Base-by-base conservation (phyloP, 2,888 invertebrate genomes). In the Chaetoderma sp. region DNA sequence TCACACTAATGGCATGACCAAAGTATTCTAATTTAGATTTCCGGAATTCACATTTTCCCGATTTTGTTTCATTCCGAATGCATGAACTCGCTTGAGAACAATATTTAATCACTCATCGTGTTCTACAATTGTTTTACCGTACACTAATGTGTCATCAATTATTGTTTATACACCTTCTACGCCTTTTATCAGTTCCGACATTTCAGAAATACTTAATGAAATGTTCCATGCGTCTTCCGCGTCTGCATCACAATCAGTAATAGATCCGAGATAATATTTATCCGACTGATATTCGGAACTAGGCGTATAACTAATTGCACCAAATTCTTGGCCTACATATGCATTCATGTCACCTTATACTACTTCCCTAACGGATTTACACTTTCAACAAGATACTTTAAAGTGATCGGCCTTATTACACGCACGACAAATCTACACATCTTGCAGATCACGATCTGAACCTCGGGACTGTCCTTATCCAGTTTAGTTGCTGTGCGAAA, bases 1-100 rank as follows among this genome's bases (percentile, higher is more conserved):
- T n/a, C 32, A 33, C 56, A 1, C 64, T 33, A 30, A 75, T 59
- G 10, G 62, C 47, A 56, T 74, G 74, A 21, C 74, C 70, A 25
- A 74, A 56, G 56, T 55, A 71, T 27, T 50, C 32, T 4, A 13
- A 23, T 42, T 52, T 39, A 2, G 18, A 2, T 33, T 63, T 65
- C 23, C 28, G 3, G 21, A 67, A 10, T 16, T 57, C 5, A 45
- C 66, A 66, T 36, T 60, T n/a, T 54, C 47, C 32, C 30, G 32
- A 30, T 70, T 70, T 32, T 58, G 50, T 25, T n/a, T 54, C 33
- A 50, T n/a, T n/a, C 60, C 42, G 8, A 55, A 13, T 52, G 36
- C 32, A 18, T 45, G 18, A 10, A 64, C 49, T n/a, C 3, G 32
- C 3, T 39, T 18, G 16, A 68, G 39, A 5, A 64, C 64, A 10